A percentile compares a stretch with the other conserved stretches of the same genome.
phyloP scores from a whole-genome alignment of 2,113 vertebrate genomes.

The Corythoichthys intestinalis region DNA sequence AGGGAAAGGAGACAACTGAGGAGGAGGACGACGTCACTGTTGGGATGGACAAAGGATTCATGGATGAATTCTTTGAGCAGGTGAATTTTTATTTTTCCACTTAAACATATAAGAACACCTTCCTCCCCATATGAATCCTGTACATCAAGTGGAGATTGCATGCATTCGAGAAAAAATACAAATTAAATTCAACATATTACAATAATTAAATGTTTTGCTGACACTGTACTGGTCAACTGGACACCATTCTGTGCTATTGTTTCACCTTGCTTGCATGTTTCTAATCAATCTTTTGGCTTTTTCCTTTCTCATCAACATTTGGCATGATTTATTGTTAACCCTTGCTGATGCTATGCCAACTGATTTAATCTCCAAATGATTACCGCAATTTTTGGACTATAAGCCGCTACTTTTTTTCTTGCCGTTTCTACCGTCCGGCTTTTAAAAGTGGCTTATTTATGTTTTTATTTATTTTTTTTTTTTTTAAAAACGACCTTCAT shows the following conservation, averaged over 20 bases:
- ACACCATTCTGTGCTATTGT: too few species aligned
- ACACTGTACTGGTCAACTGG: too few species aligned
- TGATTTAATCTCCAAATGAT: constrained; percentile 31
- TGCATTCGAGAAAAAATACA: too few species aligned
- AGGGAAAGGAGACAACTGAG: constrained; percentile 81
- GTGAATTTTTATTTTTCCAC: constrained; percentile 53
- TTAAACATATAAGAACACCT: background rate
- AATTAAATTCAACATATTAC: too few species aligned
- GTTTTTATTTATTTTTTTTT: too few species aligned
- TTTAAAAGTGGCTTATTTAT: too few species aligned
- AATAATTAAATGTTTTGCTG: too few species aligned
- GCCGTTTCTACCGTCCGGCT: too few species aligned
- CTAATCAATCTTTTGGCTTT: constrained; percentile 21
- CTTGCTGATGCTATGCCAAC: constrained; percentile 11
- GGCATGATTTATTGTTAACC: constrained; percentile 32
- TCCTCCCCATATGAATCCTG: too few species aligned
- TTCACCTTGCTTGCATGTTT: background rate
- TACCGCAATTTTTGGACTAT: background rate
- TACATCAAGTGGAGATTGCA: too few species aligned
- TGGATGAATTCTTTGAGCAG: constrained; percentile 96
- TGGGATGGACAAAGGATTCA: constrained; percentile 86
- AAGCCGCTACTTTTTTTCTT: too few species aligned
- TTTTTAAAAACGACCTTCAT: too few species aligned
- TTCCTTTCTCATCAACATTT: background rate
- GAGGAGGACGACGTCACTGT: constrained; percentile 87